Evolutionary conservation across 2,797 vertebrate species (phyloP).

Genomic region (Lophura swinhoii): DNA sequence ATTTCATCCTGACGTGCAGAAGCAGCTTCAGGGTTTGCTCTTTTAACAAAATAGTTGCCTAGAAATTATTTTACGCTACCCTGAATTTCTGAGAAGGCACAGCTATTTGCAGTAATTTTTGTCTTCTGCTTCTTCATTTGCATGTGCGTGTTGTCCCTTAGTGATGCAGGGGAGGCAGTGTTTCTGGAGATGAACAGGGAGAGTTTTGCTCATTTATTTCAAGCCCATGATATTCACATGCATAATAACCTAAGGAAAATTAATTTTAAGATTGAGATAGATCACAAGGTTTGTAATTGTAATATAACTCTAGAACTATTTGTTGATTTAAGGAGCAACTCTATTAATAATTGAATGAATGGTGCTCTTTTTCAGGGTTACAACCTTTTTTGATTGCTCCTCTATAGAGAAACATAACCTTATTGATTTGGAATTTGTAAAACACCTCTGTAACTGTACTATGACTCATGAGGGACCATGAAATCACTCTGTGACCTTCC

Average conservation of each 20-base stretch:
- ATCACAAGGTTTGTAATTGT: background rate
- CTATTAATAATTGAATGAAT: background rate
- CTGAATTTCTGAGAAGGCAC: conserved; percentile 20
- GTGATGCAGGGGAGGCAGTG: background rate
- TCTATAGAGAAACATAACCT: conserved; percentile 22
- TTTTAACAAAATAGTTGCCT: conserved; percentile 30
- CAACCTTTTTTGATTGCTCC: background rate
- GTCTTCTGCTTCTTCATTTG: background rate
- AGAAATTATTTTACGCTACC: background rate
- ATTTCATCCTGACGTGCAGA: conserved; percentile 40
- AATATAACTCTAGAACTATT: background rate
- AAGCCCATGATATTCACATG: background rate
- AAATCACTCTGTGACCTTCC: conserved; percentile 26
- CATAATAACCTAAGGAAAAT: background rate
- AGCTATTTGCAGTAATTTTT: background rate
- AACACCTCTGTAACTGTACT: background rate
- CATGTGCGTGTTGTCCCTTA: background rate
- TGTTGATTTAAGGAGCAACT: conserved; percentile 9
- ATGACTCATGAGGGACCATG: background rate
- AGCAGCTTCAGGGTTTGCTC: conserved; percentile 32
- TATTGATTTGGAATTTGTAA: conserved; percentile 49
- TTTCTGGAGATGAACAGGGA: background rate
- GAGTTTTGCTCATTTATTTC: background rate
- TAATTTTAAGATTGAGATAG: background rate
- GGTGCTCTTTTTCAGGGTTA: conserved; percentile 19